Evolutionary conservation across 2,888 invertebrate species (phyloP), one percentile per base, ranked within the genome.

Genomic region (Galeruca laticollis): DNA sequence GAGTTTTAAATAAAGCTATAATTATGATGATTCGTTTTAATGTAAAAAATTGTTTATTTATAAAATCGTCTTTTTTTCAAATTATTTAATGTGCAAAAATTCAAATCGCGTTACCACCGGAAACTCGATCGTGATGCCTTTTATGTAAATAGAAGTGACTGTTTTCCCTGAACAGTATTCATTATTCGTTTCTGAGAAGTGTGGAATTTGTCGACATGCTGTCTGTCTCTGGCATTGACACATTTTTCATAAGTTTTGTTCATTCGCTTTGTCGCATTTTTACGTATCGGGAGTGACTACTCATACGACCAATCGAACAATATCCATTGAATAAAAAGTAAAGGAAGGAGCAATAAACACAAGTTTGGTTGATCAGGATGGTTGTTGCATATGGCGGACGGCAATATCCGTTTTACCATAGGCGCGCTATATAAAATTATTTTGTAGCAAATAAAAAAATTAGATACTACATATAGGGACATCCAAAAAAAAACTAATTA

Each of bases 151-250:
- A 56, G 21, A 52, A 56, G 35, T 35, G 49, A 35, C 20, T 57
- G 31, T 65, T 69, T 69, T 69, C 69, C 31, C 15, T 60, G 60
- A 64, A 64, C 60, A 21, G 11, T 63, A 52, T 60, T 60, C 47
- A 57, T 64, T 69, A 64, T 31, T 64, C 57, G 43, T 52, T 69
- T 69, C 69, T 40, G 6, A 47, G 69, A 64, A 69, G 60, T 64
- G 60, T 64, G 54, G 63, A 69, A 63, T 69, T 69, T 64, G 69
- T 64, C 64, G 69, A 60, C 69, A 69, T 37, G 69, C 69, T 69
- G 69, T 69, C 69, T 69, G 65, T 59, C 33, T 65, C 43, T 65
- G 57, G 57, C 65, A 65, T 49, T 65, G 57, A 65, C 57, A 65
- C 47, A 65, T 57, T 65, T 47, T 31, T 47, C 57, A 57, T 35